Conservation (phyloP, 2,113 vertebrate species). For the Phalacrocorax aristotelis region DNA sequence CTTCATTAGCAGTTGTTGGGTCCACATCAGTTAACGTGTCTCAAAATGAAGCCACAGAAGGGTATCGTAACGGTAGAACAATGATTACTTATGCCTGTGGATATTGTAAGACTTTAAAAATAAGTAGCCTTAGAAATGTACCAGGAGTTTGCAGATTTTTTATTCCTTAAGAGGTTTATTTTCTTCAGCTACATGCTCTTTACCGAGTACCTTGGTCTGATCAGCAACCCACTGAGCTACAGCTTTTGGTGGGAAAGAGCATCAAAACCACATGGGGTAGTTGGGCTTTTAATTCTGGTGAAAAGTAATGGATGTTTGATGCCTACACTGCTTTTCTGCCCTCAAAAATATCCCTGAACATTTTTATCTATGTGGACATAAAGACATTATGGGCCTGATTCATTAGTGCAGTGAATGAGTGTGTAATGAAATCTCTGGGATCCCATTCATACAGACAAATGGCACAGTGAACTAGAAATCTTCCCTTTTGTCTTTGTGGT, state of each 20-base stretch:
- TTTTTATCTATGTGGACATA: not conserved
- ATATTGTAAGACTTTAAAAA: not conserved
- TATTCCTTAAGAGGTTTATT: not conserved
- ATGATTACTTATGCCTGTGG: not conserved
- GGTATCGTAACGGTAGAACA: not conserved
- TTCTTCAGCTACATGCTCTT: not conserved
- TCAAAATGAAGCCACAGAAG: not conserved
- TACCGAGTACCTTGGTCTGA: not conserved
- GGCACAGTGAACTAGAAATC: not conserved
- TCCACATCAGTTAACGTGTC: not conserved
- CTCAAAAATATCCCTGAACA: not conserved
- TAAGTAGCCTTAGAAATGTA: not conserved
- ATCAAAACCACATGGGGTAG: not conserved
- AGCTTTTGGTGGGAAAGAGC: not conserved
- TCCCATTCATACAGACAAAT: not conserved
- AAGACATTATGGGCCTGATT: not conserved
- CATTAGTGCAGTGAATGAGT: not conserved
- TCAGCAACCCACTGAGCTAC: not conserved
- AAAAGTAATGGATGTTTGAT: not conserved
- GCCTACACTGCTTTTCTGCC: not conserved
- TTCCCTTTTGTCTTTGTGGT: not conserved
- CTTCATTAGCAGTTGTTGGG: not conserved
- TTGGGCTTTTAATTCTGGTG: not conserved
- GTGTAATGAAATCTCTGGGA: not conserved
- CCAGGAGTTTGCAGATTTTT: not conserved